Conservation (phyloP, 2,888 invertebrate species). For the Biston stratarius region DNA sequence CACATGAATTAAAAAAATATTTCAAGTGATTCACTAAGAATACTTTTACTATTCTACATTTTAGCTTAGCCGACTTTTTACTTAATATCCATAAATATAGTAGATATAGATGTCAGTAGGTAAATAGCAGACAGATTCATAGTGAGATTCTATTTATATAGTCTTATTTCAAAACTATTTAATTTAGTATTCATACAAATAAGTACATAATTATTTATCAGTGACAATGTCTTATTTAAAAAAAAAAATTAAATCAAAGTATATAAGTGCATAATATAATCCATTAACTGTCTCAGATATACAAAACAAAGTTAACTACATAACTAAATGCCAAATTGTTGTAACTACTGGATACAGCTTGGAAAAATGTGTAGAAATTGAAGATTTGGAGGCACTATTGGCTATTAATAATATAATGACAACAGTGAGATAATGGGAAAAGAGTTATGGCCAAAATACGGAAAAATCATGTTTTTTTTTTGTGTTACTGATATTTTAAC, state of each 20-base stretch:
- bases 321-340: neutral
- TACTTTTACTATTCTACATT: neutral
- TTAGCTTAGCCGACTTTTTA: neutral
- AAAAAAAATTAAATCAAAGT: neutral
- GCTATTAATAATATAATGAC: too few species aligned
- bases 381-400: too few species aligned
- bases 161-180: neutral
- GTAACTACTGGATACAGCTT: conserved; percentile 4
- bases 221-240: too few species aligned
- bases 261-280: conserved; percentile 6
- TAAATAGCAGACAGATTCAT: neutral
- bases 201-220: neutral
- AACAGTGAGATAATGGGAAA: too few species aligned
- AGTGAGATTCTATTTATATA: neutral
- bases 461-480: too few species aligned
- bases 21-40: neutral
- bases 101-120: neutral
- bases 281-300: neutral
- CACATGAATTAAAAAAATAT: neutral
- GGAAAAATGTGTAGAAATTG: neutral
- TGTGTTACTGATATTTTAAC: too few species aligned
- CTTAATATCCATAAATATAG: too few species aligned
- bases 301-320: conserved; percentile 2
- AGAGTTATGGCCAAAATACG: too few species aligned
- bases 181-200: neutral